These are phyloP conservation scores for Chinchilla lanigera DNA, from an alignment of 2,113 vertebrate species.

Conservation along the genomic window DNA sequence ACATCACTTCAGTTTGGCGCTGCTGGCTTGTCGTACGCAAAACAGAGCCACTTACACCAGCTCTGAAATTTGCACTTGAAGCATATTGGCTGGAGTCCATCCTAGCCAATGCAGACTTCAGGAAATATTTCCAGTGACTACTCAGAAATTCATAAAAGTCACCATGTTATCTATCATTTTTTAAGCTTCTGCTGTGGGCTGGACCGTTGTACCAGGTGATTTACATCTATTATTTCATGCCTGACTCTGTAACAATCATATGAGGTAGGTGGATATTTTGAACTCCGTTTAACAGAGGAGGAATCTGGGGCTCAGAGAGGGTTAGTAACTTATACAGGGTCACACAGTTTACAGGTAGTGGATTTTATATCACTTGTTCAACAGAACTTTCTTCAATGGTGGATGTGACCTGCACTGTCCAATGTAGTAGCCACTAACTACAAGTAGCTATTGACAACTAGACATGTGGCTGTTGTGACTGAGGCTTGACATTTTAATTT, in stretches of 20 bases:
- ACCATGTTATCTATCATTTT: not conserved
- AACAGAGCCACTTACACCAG: not conserved
- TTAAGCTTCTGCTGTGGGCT: conserved; percentile 16
- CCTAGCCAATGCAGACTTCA: not conserved
- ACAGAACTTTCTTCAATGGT: not conserved
- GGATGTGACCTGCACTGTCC: not conserved
- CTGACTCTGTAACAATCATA: not conserved
- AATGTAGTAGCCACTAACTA: not conserved
- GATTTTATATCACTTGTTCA: conserved; percentile 1
- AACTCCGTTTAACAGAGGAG: conserved; percentile 38
- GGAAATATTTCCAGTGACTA: not conserved
- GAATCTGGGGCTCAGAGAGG: not conserved
- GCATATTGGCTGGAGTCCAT: not conserved
- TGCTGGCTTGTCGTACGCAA: not conserved
- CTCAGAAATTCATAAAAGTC: conserved; percentile 23
- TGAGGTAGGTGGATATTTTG: not conserved
- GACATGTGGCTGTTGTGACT: not conserved
- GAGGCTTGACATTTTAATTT: not conserved
- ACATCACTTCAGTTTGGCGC: not conserved
- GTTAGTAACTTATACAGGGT: not conserved
- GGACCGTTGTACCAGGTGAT: not conserved
- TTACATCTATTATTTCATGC: conserved; percentile 16
- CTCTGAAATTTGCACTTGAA: conserved; percentile 33
- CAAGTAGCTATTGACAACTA: not conserved
- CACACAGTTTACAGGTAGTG: not conserved